Conservation (phyloP, 2,113 vertebrate genomes). For the Eulemur macaco region DNA sequence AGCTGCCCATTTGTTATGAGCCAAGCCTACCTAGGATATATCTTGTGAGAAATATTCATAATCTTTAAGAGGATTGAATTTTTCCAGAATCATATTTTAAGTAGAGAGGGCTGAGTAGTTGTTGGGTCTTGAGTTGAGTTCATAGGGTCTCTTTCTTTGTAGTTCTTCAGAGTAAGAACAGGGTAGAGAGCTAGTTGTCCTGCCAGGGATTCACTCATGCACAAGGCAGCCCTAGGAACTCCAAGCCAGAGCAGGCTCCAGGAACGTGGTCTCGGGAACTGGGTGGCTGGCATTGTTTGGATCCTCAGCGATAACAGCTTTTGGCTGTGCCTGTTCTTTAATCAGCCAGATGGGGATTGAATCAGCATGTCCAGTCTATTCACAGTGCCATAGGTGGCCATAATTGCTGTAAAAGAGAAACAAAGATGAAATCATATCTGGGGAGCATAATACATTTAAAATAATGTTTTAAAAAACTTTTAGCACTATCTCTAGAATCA, state of each 20-base stretch:
- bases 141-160: not conserved
- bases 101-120: not conserved
- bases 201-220: rapidly evolving
- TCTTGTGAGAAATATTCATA: not conserved
- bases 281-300: not conserved
- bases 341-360: not conserved
- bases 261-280: not conserved
- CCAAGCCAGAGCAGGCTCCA: not conserved
- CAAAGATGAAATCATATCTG: not conserved
- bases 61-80: not conserved
- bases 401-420: not conserved
- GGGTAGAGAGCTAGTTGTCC: not conserved
- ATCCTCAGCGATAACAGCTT: not conserved
- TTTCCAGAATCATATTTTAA: not conserved
- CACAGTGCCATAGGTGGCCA: not conserved
- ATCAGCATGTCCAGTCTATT: not conserved
- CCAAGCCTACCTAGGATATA: not conserved
- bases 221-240: not conserved
- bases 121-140: not conserved
- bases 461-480: not conserved
- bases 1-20: not conserved
- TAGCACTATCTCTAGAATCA: not conserved
- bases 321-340: not conserved
- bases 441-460: not conserved
- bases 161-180: not conserved